Percentiles rank a stretch among this genome's conserved stretches.
Conservation (phyloP, 2,888 invertebrate species). For the Mythimna loreyi region DNA sequence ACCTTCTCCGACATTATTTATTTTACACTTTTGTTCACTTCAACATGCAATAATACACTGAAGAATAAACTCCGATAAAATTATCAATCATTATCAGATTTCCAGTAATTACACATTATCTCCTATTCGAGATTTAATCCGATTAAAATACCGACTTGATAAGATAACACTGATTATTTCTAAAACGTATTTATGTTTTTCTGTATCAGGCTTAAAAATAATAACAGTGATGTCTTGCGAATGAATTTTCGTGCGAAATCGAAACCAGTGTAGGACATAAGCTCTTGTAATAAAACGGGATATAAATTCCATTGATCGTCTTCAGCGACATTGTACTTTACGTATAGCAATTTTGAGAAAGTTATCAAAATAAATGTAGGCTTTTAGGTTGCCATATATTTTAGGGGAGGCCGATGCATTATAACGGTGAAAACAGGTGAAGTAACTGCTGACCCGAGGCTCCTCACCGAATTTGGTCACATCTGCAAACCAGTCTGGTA, state of each 20-base stretch:
- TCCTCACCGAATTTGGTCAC: conserved; percentile 65
- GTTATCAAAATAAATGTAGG: conserved; percentile 83
- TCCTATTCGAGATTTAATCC: conserved; percentile 46
- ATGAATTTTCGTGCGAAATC: conserved; percentile 51
- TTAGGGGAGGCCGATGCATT: conserved; percentile 79
- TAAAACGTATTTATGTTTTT: conserved; percentile 34
- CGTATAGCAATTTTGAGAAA: conserved; percentile 74
- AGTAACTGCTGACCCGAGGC: conserved; percentile 65
- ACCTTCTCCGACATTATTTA: conserved; percentile 82
- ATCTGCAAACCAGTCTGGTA: conserved; percentile 65
- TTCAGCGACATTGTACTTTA: conserved; percentile 62
- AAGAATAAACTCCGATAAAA: conserved; percentile 53
- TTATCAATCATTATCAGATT: conserved; percentile 54
- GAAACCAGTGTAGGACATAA: conserved; percentile 53
- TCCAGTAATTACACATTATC: conserved; percentile 56
- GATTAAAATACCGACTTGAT: conserved; percentile 53
- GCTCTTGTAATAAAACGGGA: conserved; percentile 55
- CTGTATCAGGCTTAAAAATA: conserved; percentile 22
- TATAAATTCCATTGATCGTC: conserved; percentile 68
- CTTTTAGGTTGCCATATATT: conserved; percentile 86
- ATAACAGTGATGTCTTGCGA: conserved; percentile 36
- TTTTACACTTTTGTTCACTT: conserved; percentile 56
- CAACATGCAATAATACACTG: conserved; percentile 59
- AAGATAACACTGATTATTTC: conserved; percentile 47
- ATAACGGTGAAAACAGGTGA: conserved; percentile 80